A percentile compares a stretch with the other conserved stretches of the same genome.
Conservation (phyloP, 2,113 vertebrate genomes). For the Trematomus loennbergii region DNA sequence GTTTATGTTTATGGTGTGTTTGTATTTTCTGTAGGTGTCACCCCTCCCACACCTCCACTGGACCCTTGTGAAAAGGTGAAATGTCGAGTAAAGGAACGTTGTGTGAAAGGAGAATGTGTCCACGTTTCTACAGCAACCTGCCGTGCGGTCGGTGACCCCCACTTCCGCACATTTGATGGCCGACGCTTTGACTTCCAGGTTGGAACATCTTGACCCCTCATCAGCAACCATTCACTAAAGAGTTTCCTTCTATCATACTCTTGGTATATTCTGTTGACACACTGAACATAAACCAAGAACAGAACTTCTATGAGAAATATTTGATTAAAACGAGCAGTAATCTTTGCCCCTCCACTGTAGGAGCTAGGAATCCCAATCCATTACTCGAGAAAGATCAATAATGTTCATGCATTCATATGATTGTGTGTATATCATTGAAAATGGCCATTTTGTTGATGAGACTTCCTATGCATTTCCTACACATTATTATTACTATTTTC, state of each 20-base stretch:
- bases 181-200: constrained; percentile 40
- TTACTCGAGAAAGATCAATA: too few relatives aligned
- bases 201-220: background rate
- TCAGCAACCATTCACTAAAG: background rate
- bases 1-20: background rate
- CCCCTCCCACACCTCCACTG: background rate
- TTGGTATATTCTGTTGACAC: background rate
- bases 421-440: too few relatives aligned
- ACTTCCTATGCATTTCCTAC: too few relatives aligned
- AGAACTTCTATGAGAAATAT: background rate
- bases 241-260: background rate
- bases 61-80: constrained; percentile 38
- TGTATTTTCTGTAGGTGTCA: constrained; percentile 3
- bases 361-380: too few relatives aligned
- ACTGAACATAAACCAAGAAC: background rate
- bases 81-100: constrained; percentile 21
- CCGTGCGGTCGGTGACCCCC: constrained; percentile 32
- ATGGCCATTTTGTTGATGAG: too few relatives aligned
- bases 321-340: background rate
- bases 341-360: background rate
- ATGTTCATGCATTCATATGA: too few relatives aligned
- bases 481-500: too few relatives aligned
- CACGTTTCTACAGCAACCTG: constrained; percentile 40
- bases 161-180: constrained; percentile 45
- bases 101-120: constrained; percentile 31